Conservation (phyloP, 2,888 invertebrate genomes). For the Drosophila suboccidentalis region DNA sequence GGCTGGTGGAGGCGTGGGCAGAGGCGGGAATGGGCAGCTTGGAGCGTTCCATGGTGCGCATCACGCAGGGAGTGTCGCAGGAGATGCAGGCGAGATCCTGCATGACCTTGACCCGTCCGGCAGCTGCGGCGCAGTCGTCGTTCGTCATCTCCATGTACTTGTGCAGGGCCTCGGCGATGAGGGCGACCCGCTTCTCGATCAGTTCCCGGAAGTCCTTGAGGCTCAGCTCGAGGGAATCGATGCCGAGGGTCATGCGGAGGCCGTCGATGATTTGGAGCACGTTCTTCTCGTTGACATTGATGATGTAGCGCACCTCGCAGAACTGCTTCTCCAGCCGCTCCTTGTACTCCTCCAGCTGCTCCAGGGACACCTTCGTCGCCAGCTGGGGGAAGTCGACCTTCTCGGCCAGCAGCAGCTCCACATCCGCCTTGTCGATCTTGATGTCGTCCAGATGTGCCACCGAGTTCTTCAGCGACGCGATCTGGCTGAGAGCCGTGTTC, state of each 20-base stretch:
- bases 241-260: conserved; percentile 89
- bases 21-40: conserved; percentile 86
- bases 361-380: conserved; percentile 90
- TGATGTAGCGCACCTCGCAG: conserved; percentile 70
- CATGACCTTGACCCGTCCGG: conserved; percentile 89
- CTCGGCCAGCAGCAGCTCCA: conserved; percentile 90
- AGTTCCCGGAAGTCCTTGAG: conserved; percentile 89
- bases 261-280: conserved; percentile 87
- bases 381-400: conserved; percentile 90
- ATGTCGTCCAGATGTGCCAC: conserved; percentile 87
- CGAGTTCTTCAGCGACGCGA: conserved; percentile 48
- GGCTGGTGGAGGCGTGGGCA: conserved; percentile 87
- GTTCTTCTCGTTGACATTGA: conserved; percentile 77
- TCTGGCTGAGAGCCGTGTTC: conserved; percentile 29
- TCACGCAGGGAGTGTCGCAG: conserved; percentile 91
- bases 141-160: conserved; percentile 80
- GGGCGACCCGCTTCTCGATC: conserved; percentile 86
- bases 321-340: conserved; percentile 78
- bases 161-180: conserved; percentile 74
- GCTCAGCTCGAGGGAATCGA: conserved; percentile 88
- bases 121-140: conserved; percentile 89
- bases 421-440: conserved; percentile 90
- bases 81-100: conserved; percentile 92
- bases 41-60: conserved; percentile 88
- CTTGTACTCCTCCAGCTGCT: conserved; percentile 89